Base-by-base conservation (phyloP, 2,113 vertebrate species). In the Phalacrocorax aristotelis region DNA sequence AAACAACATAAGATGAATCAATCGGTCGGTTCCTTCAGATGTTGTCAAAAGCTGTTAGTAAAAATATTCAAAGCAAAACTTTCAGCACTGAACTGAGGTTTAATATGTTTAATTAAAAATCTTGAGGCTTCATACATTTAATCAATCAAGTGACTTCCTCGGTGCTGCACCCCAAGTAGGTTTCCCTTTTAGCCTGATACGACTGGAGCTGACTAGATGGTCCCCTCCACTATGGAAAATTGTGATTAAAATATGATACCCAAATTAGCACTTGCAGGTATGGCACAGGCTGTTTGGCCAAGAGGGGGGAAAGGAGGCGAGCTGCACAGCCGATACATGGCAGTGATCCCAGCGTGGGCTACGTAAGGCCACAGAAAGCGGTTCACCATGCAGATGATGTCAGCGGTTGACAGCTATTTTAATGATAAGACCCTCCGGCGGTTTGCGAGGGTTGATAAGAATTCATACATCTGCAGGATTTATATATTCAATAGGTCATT, bases 291-390 rank as follows among this genome's bases (percentile, higher is more conserved):
- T 66, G 32, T 12, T 36, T 64, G 54, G n/a, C 38, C 36, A 54
- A 15, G 58, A 71, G 46, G 30, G 57, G 51, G 44, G 49, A 36
- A 44, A 44, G n/a, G 15, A 40, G 30, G 44, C 13, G 9, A 32
- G 10, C 78, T 79, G 61, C 51, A 22, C 2, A 15, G 75, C 48
- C 4, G 1, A 29, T 11, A 12, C 0, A 15, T 0, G 0, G 55
- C 58, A 81, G 20, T 1, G 22, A 86, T 38, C 64, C 54, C 27
- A 51, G 32, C 0, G 0, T 2, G 52, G 54, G 51, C 44, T 44
- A 2, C 2, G 26, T 19, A 75, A 69, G 87, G 42, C 69, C 46
- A 72, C 0, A 18, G 55, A 52, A 57, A 52, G 29, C 55, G 46
- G 20, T 22, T 61, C 40, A 87, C 38, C 68, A 76, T 18, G 55